phyloP scores from a whole-genome alignment of 2,888 invertebrate species.

The Nymphalis c-album region DNA sequence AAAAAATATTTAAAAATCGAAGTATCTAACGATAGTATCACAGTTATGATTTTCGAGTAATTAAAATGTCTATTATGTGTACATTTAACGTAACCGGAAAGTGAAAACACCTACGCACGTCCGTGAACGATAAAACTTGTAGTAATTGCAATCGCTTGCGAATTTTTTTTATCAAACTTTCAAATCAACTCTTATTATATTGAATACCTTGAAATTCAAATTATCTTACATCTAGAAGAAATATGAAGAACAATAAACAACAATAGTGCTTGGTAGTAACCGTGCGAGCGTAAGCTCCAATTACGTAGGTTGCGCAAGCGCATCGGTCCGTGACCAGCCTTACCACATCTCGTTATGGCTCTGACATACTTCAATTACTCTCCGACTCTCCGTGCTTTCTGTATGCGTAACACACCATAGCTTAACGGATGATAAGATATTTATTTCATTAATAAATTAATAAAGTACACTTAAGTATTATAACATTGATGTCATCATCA shows the following conservation, averaged over 20 bases:
- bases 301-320: conserved; percentile 54
- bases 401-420: conserved; percentile 16
- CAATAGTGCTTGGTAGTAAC: conserved; percentile 22
- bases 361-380: conserved; percentile 42
- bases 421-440: conserved; percentile 21
- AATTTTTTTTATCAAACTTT: conserved; percentile 13
- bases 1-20: background rate
- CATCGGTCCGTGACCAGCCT: conserved; percentile 39
- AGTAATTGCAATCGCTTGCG: conserved; percentile 6
- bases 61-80: conserved; percentile 6
- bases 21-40: background rate
- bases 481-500: too few relatives aligned
- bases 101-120: conserved; percentile 23
- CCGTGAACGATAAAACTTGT: conserved; percentile 3
- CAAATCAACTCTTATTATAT: conserved; percentile 1
- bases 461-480: too few relatives aligned
- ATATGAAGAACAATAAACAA: conserved; percentile 14
- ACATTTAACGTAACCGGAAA: conserved; percentile 23
- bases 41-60: background rate
- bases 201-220: conserved; percentile 9
- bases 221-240: background rate
- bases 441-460: background rate
- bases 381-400: conserved; percentile 28
- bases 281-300: conserved; percentile 49
- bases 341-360: conserved; percentile 39